A percentile compares a stretch with the other conserved stretches of the same genome.
phyloP scores from a whole-genome alignment of 2,113 vertebrate species.

The Macrotus californicus region DNA sequence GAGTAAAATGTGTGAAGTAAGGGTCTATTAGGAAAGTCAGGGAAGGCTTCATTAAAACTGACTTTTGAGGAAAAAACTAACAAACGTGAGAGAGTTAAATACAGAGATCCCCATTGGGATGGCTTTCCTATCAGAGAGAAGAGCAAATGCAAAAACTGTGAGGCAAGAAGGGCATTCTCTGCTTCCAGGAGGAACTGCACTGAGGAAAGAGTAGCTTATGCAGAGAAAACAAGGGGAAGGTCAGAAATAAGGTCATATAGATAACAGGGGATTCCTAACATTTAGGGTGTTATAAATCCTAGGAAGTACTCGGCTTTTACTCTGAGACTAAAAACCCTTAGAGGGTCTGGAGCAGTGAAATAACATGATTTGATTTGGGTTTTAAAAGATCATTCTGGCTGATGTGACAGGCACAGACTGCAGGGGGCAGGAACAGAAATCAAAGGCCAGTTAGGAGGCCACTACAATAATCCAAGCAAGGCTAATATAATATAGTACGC shows the following conservation, averaged over 20 bases:
- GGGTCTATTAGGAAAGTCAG: background rate
- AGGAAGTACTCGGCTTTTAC: background rate
- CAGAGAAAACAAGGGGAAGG: background rate
- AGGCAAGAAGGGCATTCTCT: background rate
- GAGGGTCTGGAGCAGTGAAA: background rate
- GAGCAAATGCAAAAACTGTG: background rate
- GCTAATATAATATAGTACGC: background rate
- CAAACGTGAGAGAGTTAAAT: background rate
- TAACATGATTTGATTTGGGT: background rate
- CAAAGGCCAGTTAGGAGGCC: background rate
- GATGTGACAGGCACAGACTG: background rate
- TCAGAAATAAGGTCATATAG: background rate
- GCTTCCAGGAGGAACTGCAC: background rate
- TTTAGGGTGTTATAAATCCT: background rate
- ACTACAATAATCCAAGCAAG: background rate
- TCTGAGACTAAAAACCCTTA: background rate
- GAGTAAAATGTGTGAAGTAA: background rate
- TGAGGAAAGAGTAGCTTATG: background rate
- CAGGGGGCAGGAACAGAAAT: background rate
- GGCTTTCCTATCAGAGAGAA: background rate
- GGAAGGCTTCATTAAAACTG: background rate
- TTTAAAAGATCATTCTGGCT: background rate
- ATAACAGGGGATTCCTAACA: constrained; percentile 5
- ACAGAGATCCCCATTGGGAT: background rate
- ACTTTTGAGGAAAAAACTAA: background rate